phyloP scores from a whole-genome alignment of 2,113 vertebrate species.

The Indri indri region DNA sequence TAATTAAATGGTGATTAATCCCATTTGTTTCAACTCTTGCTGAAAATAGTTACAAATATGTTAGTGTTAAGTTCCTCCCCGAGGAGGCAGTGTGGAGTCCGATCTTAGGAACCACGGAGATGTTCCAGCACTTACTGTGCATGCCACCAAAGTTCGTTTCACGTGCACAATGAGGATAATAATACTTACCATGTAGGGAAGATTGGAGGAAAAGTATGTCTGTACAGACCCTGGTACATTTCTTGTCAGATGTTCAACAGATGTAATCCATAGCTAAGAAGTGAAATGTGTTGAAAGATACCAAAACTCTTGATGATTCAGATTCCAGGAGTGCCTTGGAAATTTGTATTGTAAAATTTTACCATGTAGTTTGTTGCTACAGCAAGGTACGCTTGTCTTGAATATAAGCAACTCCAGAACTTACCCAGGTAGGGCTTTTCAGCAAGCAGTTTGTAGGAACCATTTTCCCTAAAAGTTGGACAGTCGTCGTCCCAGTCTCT shows the following conservation, averaged over 20 bases:
- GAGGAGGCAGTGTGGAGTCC: neutral
- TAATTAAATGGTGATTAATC: neutral
- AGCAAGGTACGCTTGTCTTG: neutral
- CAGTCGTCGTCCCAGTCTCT: accelerated
- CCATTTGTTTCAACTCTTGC: neutral
- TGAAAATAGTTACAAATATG: neutral
- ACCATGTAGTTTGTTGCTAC: neutral
- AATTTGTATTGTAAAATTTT: neutral
- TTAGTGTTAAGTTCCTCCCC: neutral
- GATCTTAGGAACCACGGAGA: neutral
- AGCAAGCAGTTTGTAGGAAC: too few species aligned
- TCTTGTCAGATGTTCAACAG: too few species aligned
- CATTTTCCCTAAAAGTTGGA: neutral
- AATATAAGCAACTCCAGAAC: accelerated
- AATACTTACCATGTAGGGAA: neutral
- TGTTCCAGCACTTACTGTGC: neutral
- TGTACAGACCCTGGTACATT: neutral
- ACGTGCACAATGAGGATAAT: neutral
- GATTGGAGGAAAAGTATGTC: neutral
- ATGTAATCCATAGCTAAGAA: neutral
- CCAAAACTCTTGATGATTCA: neutral
- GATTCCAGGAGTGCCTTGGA: neutral
- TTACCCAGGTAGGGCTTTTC: neutral
- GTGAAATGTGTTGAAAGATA: accelerated
- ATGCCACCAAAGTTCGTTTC: neutral